phyloP scores from a whole-genome alignment of 1,140 invertebrate species.

The Polypedilum vanderplanki region DNA sequence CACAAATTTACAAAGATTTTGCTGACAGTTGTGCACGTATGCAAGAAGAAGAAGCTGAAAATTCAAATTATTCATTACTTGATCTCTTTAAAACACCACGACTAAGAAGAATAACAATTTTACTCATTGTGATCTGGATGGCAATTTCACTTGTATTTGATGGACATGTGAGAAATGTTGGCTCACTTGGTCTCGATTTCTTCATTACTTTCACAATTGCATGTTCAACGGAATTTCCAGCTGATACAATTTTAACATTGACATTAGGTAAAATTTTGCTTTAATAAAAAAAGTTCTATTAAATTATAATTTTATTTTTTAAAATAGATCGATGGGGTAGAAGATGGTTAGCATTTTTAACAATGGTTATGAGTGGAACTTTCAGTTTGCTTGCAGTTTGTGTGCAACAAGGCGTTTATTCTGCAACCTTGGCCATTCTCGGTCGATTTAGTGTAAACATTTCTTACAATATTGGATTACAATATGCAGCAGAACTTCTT shows the following conservation, averaged over 20 bases:
- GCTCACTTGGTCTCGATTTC: slow-evolving; percentile 68
- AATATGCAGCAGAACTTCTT: slow-evolving; percentile 78
- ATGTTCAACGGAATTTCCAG: slow-evolving; percentile 69
- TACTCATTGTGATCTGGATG: slow-evolving; percentile 79
- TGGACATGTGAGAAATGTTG: slow-evolving; percentile 76
- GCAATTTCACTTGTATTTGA: slow-evolving; percentile 78
- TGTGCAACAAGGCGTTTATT: slow-evolving; percentile 58
- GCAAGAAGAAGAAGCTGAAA: slow-evolving; percentile 58
- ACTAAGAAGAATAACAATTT: slow-evolving; percentile 60
- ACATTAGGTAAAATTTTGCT: slow-evolving; percentile 49
- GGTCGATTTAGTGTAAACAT: slow-evolving; percentile 79
- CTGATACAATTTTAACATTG: slow-evolving; percentile 56
- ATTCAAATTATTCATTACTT: slow-evolving; percentile 63
- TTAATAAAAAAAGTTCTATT: slow-evolving; percentile 51
- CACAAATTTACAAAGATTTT: slow-evolving; percentile 64
- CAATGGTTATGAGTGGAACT: slow-evolving; percentile 68
- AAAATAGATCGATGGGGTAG: slow-evolving; percentile 74
- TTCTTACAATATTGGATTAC: slow-evolving; percentile 81
- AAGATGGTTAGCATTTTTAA: slow-evolving; percentile 73
- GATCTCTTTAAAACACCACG: slow-evolving; percentile 70
- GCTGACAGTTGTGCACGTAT: slow-evolving; percentile 41
- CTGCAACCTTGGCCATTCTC: slow-evolving; percentile 64
- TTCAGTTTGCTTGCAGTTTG: slow-evolving; percentile 68
- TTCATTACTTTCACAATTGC: slow-evolving; percentile 79
- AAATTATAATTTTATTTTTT: slow-evolving; percentile 62